Evolutionary conservation across 2,888 invertebrate species (phyloP), one percentile per base, ranked within the genome.

Genomic region (Hofmannophila pseudospretella): DNA sequence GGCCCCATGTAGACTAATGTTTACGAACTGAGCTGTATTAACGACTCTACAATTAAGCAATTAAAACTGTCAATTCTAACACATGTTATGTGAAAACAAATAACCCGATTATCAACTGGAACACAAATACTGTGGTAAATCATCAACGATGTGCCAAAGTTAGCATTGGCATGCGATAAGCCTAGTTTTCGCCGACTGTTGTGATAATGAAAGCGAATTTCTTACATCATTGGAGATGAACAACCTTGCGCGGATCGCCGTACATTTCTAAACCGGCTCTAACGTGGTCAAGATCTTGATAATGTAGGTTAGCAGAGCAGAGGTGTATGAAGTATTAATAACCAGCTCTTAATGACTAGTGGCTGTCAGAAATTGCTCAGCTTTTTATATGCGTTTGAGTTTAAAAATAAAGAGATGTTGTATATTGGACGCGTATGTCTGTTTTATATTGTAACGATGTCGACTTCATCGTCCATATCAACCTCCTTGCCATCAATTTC

Each of bases 181-280:
- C 23, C 27, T 27, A 27, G 27, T 27, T 27, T 16, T 5, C 16
- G 16, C 3, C 16, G 16, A 16, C 3, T 16, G 16, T 4, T 16
- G 16, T 23, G 23, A n/a, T 23, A 23, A n/a, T 23, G 27, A 34
- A 27, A 38, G 22, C 11, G 22, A 28, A 28, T 12, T n/a, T 7
- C 3, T 29, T 16, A 23, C 29, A 8, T 29, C 28, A 37, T 7
- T 7, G 5, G 4, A 23, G 23, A 23, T 23, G 27, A 3, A 27
- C 8, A 12, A 27, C 27, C 27, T 27, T 27, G 11, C 11, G 4
- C 5, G 3, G 9, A 3, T 11, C 1, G 27, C 27, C 27, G 11
- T 12, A 4, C 9, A 27, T 27, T 27, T 27, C 27, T 27, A 27
- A 27, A 27, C 27, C n/a, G 11, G 27, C 23, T 23, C n/a, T 3